Evolutionary conservation across 2,888 invertebrate genomes (phyloP), one percentile per base, ranked within the genome.

Genomic region (Synergus gifuensis): DNA sequence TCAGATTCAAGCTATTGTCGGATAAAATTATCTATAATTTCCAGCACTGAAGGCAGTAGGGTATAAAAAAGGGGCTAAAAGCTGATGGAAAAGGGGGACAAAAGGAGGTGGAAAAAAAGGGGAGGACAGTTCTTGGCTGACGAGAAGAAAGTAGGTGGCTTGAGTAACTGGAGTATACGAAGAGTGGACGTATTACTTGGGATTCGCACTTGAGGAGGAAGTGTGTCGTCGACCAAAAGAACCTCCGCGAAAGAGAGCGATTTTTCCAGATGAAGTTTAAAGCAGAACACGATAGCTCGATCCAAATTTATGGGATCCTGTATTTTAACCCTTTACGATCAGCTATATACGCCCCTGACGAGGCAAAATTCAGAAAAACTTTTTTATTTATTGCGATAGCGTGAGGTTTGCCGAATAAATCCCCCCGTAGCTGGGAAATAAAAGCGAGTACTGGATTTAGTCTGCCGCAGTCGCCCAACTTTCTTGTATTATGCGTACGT

Each of bases 311-410:
- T 73, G 49, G n/a, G 8, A 49, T 49, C 54, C 73, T 3, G n/a
- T 8, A 73, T 22, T 54, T 73, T 54, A 73, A 36, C 54, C 73
- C 73, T 73, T 54, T 36, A 16, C 9, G 16, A n/a, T 73, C 49
- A 46, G 49, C 28, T 73, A 36, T 73, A 54, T 16, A 36, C n/a
- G 11, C 9, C 7, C 54, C 54, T 73, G 73, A 73, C 36, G 36
- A 49, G 36, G 49, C 73, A n/a, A 73, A 73, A 73, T 73, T 54
- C 54, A 49, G n/a, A 11, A 11, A 73, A 73, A 73, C 54, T 73
- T 73, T 73, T 73, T 73, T 73, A 73, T 73, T 73, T 73, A 73
- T 54, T 73, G 73, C 73, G 36, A 54, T 49, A 73, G 73, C 73
- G 36, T 73, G 73, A 49, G n/a, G 73, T 73, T 54, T 54, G 73